Percentiles rank a stretch among this genome's conserved stretches.
Evolutionary conservation across 2,797 vertebrate species (phyloP).

Genomic region (Dallia pectoralis): DNA sequence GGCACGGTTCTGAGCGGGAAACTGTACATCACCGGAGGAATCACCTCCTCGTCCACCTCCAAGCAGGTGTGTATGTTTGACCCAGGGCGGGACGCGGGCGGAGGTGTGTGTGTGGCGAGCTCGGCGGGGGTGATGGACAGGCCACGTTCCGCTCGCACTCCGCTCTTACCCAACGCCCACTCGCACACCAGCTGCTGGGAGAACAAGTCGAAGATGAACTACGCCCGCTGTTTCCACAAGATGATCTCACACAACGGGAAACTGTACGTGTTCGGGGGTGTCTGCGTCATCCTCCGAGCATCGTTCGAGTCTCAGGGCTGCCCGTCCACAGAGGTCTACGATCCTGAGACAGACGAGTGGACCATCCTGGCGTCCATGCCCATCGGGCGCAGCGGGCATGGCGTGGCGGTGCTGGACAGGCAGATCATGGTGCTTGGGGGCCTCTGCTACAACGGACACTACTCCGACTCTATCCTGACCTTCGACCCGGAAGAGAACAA

Average conservation of each 20-base stretch:
- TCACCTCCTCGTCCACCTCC: constrained; percentile 98
- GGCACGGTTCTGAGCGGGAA: constrained; percentile 94
- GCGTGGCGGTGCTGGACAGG: constrained; percentile 93
- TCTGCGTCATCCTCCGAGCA: constrained; percentile 95
- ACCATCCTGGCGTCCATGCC: constrained; percentile 99
- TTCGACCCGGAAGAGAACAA: constrained; percentile 99
- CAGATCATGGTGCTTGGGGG: constrained; percentile 99
- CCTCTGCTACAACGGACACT: constrained; percentile 98
- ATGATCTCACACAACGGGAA: constrained; percentile 99
- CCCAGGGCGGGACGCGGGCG: constrained; percentile 88
- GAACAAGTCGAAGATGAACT: constrained; percentile 99
- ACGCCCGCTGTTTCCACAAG: constrained; percentile 98
- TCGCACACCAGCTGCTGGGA: constrained; percentile 89
- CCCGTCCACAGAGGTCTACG: constrained; percentile 98
- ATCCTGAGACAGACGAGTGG: constrained; percentile 95
- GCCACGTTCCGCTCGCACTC: constrained; percentile 82
- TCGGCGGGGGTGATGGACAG: constrained; percentile 65
- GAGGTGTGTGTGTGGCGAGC: constrained; percentile 83
- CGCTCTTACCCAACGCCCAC: constrained; percentile 76
- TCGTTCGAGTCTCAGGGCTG: constrained; percentile 99
- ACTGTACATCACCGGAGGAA: constrained; percentile 96
- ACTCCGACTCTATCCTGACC: constrained; percentile 98
- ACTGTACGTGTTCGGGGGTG: constrained; percentile 96
- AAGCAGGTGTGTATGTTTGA: constrained; percentile 98
- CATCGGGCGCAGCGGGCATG: constrained; percentile 95